Base-by-base conservation (phyloP, 2,888 invertebrate species). In the Agonopterix alstromeriana region DNA sequence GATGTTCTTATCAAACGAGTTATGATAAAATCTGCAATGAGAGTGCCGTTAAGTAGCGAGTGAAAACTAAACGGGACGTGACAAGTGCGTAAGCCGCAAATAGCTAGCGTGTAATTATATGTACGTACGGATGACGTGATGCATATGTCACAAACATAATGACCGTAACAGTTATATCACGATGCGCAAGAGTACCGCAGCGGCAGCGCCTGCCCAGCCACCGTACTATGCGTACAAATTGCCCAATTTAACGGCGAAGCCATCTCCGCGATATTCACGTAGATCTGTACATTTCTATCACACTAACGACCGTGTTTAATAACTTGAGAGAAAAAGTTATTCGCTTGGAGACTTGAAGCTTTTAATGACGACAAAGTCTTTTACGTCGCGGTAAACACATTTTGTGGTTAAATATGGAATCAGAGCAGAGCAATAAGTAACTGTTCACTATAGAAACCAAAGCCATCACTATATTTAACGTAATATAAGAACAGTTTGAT, bases 201-300 rank as follows among this genome's bases (percentile, higher is more conserved):
- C 57, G 57, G 61, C 62, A 62, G 57, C 63, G 58, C 62, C 50
- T 45, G 65, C 70, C 70, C 81, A 82, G 63, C 74, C 70, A 79
- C 81, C 82, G 82, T 77, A 63, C 65, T 60, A 61, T 74, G 72
- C 67, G 70, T 71, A 72, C 73, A 80, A 85, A 86, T 81, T 81
- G 79, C 70, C 81, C 80, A 85, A 85, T 85, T 86, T 86, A 85
- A 86, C 86, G 83, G 85, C 81, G 77, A 72, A 74, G 12, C 38
- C 48, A 36, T 42, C 43, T 36, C 42, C 17, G 43, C 52, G 48
- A 53, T 55, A 51, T 58, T 55, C 53, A 52, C 52, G 54, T 54
- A 53, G 49, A 52, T 55, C 52, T 53, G 48, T 55, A 49, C 63
- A 56, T 57, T 66, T 55, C 60, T 61, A 60, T 54, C 45, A 36